Evolutionary conservation across 1,140 invertebrate genomes (phyloP), one percentile per base, ranked within the genome.

Genomic region (Drosophila kanapiae): DNA sequence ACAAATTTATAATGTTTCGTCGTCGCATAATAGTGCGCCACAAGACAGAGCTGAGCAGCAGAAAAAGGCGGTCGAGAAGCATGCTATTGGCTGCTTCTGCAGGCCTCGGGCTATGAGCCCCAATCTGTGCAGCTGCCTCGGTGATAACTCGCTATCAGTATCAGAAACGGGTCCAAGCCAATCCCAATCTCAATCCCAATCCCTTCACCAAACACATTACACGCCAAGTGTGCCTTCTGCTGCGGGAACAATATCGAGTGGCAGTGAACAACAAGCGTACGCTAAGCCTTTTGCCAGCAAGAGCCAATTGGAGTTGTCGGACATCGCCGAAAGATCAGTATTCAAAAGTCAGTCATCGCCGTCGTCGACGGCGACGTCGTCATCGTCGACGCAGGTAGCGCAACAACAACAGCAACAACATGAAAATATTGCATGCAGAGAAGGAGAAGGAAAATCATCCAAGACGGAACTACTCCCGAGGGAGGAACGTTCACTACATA

Each of bases 1-100:
- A 65, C 93, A 93, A 83, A 93, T 93, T 62, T 93, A 93, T 77
- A 85, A 91, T 61, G 59, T 49, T 68, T 53, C 69, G 43, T 45
- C 71, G 51, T 62, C 72, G 58, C 53, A 67, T 47, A 80, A 51
- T 51, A 69, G 71, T 75, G 68, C 76, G 43, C 64, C 76, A 43
- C 64, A 53, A 61, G 18, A 58, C 64, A 54, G 72, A 49, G 31
- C 40, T 27, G 60, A 67, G 42, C 38, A 48, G 13, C 47, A 51
- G 31, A 33, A 69, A 48, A 65, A 70, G 13, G 27, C 38, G 47
- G 69, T 63, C 35, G 38, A 72, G 31, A 79, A 68, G 58, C 35
- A 62, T 37, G 48, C 53, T 37, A 42, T 48, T 33, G 68, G 65
- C 74, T 84, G 84, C 64, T 75, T 63, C n/a, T 80, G 84, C 77